Evolutionary conservation across 2,888 invertebrate genomes (phyloP).

Genomic region (Bugulina stolonifera): DNA sequence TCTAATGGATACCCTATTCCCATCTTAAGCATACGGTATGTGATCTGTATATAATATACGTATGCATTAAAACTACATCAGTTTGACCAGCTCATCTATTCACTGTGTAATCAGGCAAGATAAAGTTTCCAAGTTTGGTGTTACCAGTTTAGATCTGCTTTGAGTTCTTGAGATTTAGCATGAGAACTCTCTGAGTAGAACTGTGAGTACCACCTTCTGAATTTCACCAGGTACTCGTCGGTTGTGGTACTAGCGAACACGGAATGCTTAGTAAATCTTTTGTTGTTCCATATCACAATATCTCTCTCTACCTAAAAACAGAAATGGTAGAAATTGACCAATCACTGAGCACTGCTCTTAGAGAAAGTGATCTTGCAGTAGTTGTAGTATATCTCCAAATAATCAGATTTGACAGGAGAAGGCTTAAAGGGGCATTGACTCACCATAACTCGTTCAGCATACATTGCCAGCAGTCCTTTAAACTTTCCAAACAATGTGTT

Average conservation of each 20-base stretch:
- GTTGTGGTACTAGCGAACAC: conserved; percentile 63
- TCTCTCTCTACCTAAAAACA: conserved; percentile 71
- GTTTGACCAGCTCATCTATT: too few relatives aligned
- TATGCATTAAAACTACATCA: too few relatives aligned
- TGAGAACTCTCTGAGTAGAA: conserved; percentile 73
- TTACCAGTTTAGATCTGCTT: background rate
- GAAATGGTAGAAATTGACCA: conserved; percentile 24
- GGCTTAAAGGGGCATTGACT: too few relatives aligned
- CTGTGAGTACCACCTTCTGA: conserved; percentile 75
- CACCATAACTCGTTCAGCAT: background rate
- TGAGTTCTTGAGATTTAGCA: conserved; percentile 31
- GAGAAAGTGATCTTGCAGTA: too few relatives aligned
- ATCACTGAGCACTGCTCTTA: too few relatives aligned
- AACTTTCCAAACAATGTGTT: background rate
- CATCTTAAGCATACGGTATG: too few relatives aligned
- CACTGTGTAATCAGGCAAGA: too few relatives aligned
- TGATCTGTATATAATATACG: too few relatives aligned
- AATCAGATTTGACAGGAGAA: too few relatives aligned
- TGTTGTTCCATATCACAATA: conserved; percentile 79
- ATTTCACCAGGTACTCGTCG: conserved; percentile 67
- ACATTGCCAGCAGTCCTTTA: background rate
- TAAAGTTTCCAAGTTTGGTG: too few relatives aligned
- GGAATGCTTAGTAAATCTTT: conserved; percentile 67
- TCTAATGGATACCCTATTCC: too few relatives aligned
- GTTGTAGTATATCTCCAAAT: too few relatives aligned